Evolutionary conservation across 2,888 invertebrate genomes (phyloP), one percentile per base, ranked within the genome.

Genomic region (Syrista parreyssii): DNA sequence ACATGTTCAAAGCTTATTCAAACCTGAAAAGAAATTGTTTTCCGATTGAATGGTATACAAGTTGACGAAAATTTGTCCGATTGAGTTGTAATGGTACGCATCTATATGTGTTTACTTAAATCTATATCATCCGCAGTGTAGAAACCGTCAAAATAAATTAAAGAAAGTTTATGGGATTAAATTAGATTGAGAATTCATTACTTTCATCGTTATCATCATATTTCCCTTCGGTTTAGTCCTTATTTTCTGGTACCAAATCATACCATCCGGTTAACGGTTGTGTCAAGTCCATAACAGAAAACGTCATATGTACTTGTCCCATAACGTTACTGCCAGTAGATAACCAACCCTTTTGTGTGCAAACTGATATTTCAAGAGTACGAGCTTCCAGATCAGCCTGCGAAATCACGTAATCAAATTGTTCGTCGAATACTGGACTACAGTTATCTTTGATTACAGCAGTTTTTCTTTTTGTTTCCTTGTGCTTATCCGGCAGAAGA

Each of bases 381-480:
- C 96, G 94, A 73, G 94, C 94, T 86, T 95, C 94, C 76, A 98
- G 91, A 89, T 98, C 98, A 2, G 95, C 95, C 84, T 95, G 94
- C 1, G 96, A 96, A 83, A 98, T 95, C 73, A 95, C 93, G 93
- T 97, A 98, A 90, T 98, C 98, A 89, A 98, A 98, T 84, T 96
- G 95, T 89, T 98, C 97, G 91, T 98, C 98, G 90, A 95, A 98
- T 35, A 96, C 94, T 0, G 98, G 98, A 93, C 97, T 97, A 88
- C 97, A 97, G 89, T 95, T 97, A 91, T 98, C 97, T 90, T 97
- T 98, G 80, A 96, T 92, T 23, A 96, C 96, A 84, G 93, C 94
- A 23, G 98, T 98, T 92, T 97, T 97, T 73, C 97, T 94, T 91
- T 98, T 98, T 0, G 96, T 95, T 83, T 97, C 97, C 91, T 96